Evolutionary conservation across 2,888 invertebrate species (phyloP), one percentile per base, ranked within the genome.

Genomic region (Blomia tropicalis): DNA sequence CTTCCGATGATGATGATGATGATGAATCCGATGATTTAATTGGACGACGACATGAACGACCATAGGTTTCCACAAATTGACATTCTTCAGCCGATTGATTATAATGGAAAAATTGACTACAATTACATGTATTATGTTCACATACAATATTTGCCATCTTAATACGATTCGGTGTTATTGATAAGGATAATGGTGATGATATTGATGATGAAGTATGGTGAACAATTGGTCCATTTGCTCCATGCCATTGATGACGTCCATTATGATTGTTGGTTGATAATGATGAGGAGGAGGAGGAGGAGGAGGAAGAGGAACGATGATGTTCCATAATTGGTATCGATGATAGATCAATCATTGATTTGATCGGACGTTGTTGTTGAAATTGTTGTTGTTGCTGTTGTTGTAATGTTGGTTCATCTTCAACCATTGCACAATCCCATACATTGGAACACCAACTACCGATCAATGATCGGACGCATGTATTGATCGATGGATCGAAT

Each of bases 361-460:
- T 27, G 19, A 36, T 56, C 29, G 17, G 62, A 41, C 11, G 47
- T 30, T 7, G 44, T 47, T 30, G 58, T 27, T 32, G 7, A 17
- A 7, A 7, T 7, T 36, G 36, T 36, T 7, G 17, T 17, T 36
- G 7, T 7, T 36, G 36, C 7, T 17, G 7, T 17, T 7, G 17
- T 36, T 36, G 7, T 17, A 7, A 7, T 17, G 7, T 17, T 7
- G 36, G 7, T 17, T 11, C 43, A 11, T 62, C 44, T 19, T 62
- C 58, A 4, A 30, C 58, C 22, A 19, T n/a, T 2, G 17, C 25
- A 62, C 65, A 65, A 43, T 65, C 63, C 53, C 60, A 58, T 1
- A 53, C 56, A 29, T 58, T 47, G n/a, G 65, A 64, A 53, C 65
- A 65, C 65, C 65, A 65, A 43, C 60, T 56, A 36, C 65, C 65